Percentiles rank a stretch among this genome's conserved stretches.
Evolutionary conservation across 2,888 invertebrate species (phyloP).

Genomic region (Barypeithes pellucidus): DNA sequence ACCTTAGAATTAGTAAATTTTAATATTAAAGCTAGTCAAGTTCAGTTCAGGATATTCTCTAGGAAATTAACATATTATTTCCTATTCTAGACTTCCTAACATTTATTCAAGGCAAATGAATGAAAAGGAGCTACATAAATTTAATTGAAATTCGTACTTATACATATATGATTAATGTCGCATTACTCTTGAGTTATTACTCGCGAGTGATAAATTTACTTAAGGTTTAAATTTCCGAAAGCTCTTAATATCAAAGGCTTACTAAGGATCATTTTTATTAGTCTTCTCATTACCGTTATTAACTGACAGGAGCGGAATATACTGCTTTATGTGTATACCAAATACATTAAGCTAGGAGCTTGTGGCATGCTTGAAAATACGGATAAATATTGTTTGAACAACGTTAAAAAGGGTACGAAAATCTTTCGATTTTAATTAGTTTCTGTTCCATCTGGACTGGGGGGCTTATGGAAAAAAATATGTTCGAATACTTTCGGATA

Average conservation of each 20-base stretch:
- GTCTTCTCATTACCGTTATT: constrained; percentile 12
- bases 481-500: too few species aligned
- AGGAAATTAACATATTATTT: too few species aligned
- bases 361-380: not conserved
- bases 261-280: constrained; percentile 20
- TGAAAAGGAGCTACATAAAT: not conserved
- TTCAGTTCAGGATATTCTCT: too few species aligned
- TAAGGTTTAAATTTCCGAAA: constrained; percentile 9
- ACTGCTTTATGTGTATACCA: constrained; percentile 2
- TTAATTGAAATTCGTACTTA: not conserved
- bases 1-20: too few species aligned
- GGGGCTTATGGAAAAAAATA: too few species aligned
- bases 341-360: constrained; percentile 6
- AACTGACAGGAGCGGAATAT: constrained; percentile 19
- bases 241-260: constrained; percentile 12
- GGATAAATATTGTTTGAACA: not conserved
- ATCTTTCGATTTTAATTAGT: too few species aligned
- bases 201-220: constrained; percentile 12
- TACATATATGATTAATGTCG: not conserved
- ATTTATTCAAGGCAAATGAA: not conserved
- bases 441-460: too few species aligned
- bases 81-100: too few species aligned
- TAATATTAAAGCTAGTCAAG: too few species aligned
- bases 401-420: too few species aligned
- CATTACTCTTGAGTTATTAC: constrained; percentile 13